Evolutionary conservation across 2,888 invertebrate genomes (phyloP), one percentile per base, ranked within the genome.

Genomic region (Palloptera scutellata): DNA sequence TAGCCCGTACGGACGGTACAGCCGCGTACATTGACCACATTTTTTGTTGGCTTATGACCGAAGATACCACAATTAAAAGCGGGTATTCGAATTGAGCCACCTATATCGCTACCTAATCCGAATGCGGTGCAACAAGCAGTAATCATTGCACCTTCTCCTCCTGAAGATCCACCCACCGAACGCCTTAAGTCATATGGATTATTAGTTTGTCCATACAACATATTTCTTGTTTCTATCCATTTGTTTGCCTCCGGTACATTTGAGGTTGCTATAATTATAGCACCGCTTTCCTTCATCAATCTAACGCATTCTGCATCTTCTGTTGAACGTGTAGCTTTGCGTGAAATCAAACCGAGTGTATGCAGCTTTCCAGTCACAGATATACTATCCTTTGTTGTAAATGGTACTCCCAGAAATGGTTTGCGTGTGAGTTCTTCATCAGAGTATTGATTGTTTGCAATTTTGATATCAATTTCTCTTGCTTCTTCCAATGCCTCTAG

Each of bases 31-130:
- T 87, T 88, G 9, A 88, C 86, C 12, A 85, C 81, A 61, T 88
- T 88, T 30, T 88, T 87, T 0, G 89, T 91, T 1, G 93, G 89
- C 82, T 95, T 95, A 77, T 94, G 91, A 0, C 95, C 95, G 84
- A 91, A 95, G 53, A 95, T 86, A 20, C 96, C 96, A 85, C 93
- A 94, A 85, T 91, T 94, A 79, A 92, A 94, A 0, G 92, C 89
- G 1, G 96, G 96, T 86, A 95, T 93, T 43, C 98, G 89, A 58
- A 95, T 93, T 5, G 97, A 97, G 0, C 98, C 98, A n/a, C 97
- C 98, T 76, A 98, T 97, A 83, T 98, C 98, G 0, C 93, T 92
- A 41, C 91, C 96, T 61, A 98, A 86, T 3, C 97, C 93, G 73
- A 97, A 89, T 1, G 95, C 92, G 11, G 91, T 89, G 15, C 93